Evolutionary conservation across 2,888 invertebrate genomes (phyloP), one percentile per base, ranked within the genome.

Genomic region (Agrotis exclamationis): DNA sequence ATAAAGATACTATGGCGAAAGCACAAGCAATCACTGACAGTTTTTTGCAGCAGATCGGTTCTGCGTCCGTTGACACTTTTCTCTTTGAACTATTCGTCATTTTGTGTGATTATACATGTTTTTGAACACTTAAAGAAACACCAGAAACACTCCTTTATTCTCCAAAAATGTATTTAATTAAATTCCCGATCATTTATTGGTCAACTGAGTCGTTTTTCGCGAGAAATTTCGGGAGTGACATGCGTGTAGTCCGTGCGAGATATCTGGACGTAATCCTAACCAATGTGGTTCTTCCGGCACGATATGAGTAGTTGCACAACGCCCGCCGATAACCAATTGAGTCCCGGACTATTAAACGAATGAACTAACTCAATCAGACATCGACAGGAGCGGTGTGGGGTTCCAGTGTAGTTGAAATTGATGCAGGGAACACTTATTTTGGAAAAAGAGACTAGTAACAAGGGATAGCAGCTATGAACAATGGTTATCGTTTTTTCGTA

Each of bases 281-380:
- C 90, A 94, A 94, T 93, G 85, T 92, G 91, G 87, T 80, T 86
- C 94, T 95, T 96, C 96, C 96, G 93, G 95, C 84, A 85, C 84
- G 90, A 91, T 92, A 90, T 79, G 87, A 86, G 88, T 80, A 67
- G 91, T 95, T 94, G 93, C 94, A 91, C 95, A 95, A 93, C 86
- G 84, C 70, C 85, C 77, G 79, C 91, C 90, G 94, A 95, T 94
- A 94, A 93, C 87, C 86, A 95, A 96, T 96, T 96, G 95, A 91
- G 91, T 80, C 79, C 81, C 83, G 77, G 87, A 84, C 91, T 90
- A 92, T 92, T 93, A 91, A 90, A 91, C 83, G 85, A 87, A 87
- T 85, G 83, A 87, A 87, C 85, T 83, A 87, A 88, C 85, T 93
- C 91, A 93, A 94, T 94, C 94, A 93, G 87, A 76, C 86, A 91